phyloP scores from a whole-genome alignment of 2,888 invertebrate species.

The Oxystoma pomonae region DNA sequence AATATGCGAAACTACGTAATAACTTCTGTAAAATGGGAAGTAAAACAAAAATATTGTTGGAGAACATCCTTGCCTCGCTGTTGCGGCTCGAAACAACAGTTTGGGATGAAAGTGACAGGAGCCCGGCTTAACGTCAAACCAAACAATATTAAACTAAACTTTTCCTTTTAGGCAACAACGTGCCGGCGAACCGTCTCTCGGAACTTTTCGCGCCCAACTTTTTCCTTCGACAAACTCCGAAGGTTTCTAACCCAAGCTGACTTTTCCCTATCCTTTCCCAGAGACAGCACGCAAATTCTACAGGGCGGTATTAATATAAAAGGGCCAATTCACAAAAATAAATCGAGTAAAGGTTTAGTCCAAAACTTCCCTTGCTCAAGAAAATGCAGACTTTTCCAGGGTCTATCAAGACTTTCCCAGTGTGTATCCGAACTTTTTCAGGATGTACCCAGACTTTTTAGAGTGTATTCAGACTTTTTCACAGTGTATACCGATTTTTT shows the following conservation, averaged over 20 bases:
- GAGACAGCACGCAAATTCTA: constrained; percentile 49
- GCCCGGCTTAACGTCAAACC: constrained; percentile 50
- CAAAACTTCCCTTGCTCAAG: too few species aligned
- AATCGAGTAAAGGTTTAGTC: too few species aligned
- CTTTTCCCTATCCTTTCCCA: constrained; percentile 38
- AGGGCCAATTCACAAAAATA: too few species aligned
- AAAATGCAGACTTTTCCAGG: too few species aligned
- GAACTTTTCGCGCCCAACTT: constrained; percentile 50
- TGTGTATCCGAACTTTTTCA: too few species aligned
- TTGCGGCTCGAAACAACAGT: constrained; percentile 43
- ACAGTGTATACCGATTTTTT: too few species aligned
- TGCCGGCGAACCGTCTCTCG: constrained; percentile 43
- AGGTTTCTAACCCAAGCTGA: constrained; percentile 26
- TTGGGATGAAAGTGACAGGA: constrained; percentile 49
- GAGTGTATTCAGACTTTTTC: too few species aligned
- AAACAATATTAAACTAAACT: constrained; percentile 51
- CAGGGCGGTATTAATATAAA: too few species aligned
- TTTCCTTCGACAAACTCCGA: constrained; percentile 44
- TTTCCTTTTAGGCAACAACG: constrained; percentile 47
- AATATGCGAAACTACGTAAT: constrained; percentile 44
- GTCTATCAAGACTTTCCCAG: too few species aligned
- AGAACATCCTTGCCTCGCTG: constrained; percentile 23
- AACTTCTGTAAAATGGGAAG: constrained; percentile 43
- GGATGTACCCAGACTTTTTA: too few species aligned
- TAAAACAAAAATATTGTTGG: constrained; percentile 43